A percentile compares a stretch with the other conserved stretches of the same genome.
These are phyloP conservation scores for Machaerirhynchus nigripectus DNA, from an alignment of 2,113 vertebrate genomes.

Conservation along the genomic window DNA sequence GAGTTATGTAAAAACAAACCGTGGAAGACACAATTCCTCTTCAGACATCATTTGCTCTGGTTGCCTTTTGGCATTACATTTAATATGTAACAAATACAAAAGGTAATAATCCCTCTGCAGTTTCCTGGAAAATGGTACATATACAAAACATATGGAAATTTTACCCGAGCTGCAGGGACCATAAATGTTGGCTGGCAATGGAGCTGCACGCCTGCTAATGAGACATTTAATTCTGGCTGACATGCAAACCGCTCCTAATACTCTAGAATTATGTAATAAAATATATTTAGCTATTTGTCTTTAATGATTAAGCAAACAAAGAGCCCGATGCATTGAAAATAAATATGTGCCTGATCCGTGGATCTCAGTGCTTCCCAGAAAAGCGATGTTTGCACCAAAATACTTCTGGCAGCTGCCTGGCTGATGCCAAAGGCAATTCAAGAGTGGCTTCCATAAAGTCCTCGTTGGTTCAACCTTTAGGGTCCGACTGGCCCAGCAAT, in stretches of 20 bases:
- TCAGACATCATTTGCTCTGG: constrained; percentile 29
- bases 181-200: constrained; percentile 62
- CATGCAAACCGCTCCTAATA: background rate
- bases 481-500: background rate
- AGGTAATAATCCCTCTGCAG: constrained; percentile 44
- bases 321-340: background rate
- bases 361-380: background rate
- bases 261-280: background rate
- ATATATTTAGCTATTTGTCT: constrained; percentile 29
- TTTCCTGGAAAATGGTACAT: constrained; percentile 35
- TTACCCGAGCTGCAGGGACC: constrained; percentile 49
- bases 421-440: background rate
- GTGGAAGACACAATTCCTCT: background rate
- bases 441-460: background rate
- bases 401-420: background rate
- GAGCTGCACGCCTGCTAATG: constrained; percentile 60
- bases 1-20: background rate
- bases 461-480: background rate
- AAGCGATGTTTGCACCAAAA: background rate
- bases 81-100: constrained; percentile 11
- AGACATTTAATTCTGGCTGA: constrained; percentile 29
- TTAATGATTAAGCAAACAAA: constrained; percentile 15
- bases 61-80: background rate
- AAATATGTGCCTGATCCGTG: background rate
- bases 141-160: constrained; percentile 51